phyloP scores from a whole-genome alignment of 2,888 invertebrate species.

The Chrysomela aeneicollis region DNA sequence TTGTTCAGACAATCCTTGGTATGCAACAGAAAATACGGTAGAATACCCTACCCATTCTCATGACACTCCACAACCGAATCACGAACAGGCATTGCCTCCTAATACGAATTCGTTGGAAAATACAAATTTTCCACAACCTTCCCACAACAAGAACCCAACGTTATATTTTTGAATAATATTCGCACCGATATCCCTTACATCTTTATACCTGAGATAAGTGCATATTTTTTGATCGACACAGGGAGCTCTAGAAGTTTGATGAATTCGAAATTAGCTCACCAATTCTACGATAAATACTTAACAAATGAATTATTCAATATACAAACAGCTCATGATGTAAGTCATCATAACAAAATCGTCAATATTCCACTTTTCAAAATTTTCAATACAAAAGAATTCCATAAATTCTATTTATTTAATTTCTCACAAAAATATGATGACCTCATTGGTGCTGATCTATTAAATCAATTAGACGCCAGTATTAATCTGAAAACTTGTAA shows the following conservation, averaged over 20 bases:
- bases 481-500: background rate
- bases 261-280: background rate
- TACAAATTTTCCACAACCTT: background rate
- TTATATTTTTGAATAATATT: background rate
- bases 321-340: no score
- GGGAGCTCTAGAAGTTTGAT: conserved; percentile 9
- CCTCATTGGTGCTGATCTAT: background rate
- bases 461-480: background rate
- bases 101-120: background rate
- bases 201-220: background rate
- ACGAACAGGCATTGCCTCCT: no score
- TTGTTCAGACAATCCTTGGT: no score
- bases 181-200: no score
- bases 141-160: background rate
- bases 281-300: conserved; percentile 1
- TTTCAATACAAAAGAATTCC: background rate
- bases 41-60: background rate
- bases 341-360: background rate
- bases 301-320: background rate
- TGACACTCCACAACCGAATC: background rate
- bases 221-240: conserved; percentile 4
- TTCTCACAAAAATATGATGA: background rate
- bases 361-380: background rate
- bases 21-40: background rate
- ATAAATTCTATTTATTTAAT: background rate